Evolutionary conservation across 2,113 vertebrate genomes (phyloP).

Genomic region (Tor tambroides): DNA sequence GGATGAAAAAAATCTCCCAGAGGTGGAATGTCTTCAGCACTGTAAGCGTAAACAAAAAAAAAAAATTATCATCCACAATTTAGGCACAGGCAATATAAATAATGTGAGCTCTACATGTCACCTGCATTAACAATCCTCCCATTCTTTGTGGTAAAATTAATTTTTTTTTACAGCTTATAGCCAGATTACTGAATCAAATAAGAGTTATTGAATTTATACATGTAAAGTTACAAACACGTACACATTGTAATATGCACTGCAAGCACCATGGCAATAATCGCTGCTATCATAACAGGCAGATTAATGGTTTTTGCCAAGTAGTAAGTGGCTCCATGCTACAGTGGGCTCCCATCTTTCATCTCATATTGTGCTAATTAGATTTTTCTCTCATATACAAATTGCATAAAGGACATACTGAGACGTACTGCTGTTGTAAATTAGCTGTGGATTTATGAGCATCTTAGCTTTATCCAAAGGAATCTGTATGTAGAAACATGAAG

Average conservation of each 20-base stretch:
- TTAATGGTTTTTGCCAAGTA: constrained; percentile 52
- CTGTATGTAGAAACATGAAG: neutral
- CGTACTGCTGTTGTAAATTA: neutral
- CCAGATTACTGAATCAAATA: constrained; percentile 43
- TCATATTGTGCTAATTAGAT: constrained; percentile 23
- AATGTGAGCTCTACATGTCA: constrained; percentile 55
- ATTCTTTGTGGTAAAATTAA: constrained; percentile 55
- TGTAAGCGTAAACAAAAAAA: constrained; percentile 61
- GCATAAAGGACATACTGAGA: neutral
- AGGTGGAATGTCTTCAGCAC: constrained; percentile 41
- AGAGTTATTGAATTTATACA: constrained; percentile 33
- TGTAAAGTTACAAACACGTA: neutral
- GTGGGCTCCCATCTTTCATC: constrained; percentile 26
- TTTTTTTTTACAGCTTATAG: constrained; percentile 50
- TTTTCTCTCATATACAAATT: constrained; percentile 14
- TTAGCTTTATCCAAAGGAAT: neutral
- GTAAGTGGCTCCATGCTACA: neutral
- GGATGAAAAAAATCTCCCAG: constrained; percentile 59
- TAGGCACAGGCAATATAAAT: constrained; percentile 61
- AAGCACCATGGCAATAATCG: constrained; percentile 68
- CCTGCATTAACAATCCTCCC: constrained; percentile 62
- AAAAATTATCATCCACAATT: constrained; percentile 62
- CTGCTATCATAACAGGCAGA: constrained; percentile 45
- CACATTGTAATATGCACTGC: constrained; percentile 25
- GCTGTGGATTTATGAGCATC: neutral